A percentile compares a stretch with the other conserved stretches of the same genome.
Conservation (phyloP, 30 jellyfish, hydroid and myxozoan species). For the Cassiopea andromeda region DNA sequence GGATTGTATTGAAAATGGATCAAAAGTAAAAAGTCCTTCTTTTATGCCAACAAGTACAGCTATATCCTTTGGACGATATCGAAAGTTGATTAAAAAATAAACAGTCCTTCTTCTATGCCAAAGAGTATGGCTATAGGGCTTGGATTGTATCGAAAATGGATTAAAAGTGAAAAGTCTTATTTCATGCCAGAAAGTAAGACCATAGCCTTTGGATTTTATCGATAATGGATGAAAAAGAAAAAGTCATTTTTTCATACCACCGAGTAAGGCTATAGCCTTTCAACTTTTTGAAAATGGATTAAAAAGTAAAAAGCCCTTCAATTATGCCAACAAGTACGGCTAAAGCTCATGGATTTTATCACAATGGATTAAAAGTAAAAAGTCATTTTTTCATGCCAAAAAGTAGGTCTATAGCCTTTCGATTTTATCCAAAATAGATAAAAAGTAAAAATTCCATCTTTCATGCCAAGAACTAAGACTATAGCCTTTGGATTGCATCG, state of each 20-base stretch:
- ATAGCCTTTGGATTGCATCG: not conserved
- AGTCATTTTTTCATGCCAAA: too few relatives aligned
- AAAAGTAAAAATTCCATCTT: not conserved
- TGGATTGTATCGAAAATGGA: not conserved
- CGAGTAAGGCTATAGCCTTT: slow-evolving; percentile 8
- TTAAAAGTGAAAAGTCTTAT: not conserved
- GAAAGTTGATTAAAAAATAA: too few relatives aligned
- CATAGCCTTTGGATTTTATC: not conserved
- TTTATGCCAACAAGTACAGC: not conserved
- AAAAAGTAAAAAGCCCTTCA: not conserved
- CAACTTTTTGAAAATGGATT: not conserved
- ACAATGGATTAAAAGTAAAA: too few relatives aligned
- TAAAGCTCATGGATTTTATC: not conserved
- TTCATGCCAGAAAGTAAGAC: not conserved
- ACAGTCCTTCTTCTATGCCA: not conserved
- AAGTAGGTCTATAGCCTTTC: not conserved
- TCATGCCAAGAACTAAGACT: not conserved
- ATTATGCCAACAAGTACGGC: not conserved
- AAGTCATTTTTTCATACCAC: not conserved
- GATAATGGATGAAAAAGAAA: not conserved
- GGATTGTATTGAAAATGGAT: not conserved
- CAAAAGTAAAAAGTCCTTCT: not conserved
- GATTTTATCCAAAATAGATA: not conserved
- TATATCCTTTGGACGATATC: not conserved
- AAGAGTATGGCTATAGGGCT: not conserved